Evolutionary conservation across 2,888 invertebrate genomes (phyloP).

Genomic region (Endomychus coccineus): DNA sequence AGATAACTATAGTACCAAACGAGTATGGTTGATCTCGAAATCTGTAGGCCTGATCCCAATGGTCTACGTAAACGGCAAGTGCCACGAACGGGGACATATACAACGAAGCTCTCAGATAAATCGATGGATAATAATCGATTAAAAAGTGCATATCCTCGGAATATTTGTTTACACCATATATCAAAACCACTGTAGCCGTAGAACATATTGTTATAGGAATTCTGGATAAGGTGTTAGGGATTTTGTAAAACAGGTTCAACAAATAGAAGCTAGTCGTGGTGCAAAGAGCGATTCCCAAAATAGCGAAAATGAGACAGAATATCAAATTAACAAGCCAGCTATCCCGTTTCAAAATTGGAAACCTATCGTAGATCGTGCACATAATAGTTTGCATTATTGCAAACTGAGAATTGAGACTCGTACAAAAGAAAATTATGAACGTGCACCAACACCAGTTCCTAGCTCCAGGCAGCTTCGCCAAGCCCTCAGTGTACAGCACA

Average conservation of each 20-base stretch:
- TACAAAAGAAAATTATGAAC: constrained; percentile 13
- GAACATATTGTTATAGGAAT: constrained; percentile 13
- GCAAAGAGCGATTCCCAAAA: constrained; percentile 12
- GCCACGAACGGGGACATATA: constrained; percentile 9
- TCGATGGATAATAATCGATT: constrained; percentile 15
- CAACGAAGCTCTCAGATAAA: constrained; percentile 5
- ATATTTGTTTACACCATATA: constrained; percentile 15
- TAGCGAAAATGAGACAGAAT: constrained; percentile 11
- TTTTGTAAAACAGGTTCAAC: constrained; percentile 12
- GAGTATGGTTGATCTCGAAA: not conserved
- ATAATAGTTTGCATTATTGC: constrained; percentile 13
- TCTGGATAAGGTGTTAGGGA: constrained; percentile 10
- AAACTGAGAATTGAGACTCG: constrained; percentile 14
- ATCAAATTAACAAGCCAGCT: constrained; percentile 9
- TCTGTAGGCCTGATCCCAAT: constrained; percentile 1
- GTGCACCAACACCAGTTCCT: constrained; percentile 10
- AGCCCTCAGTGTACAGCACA: constrained; percentile 12
- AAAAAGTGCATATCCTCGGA: constrained; percentile 17
- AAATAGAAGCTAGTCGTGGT: constrained; percentile 9
- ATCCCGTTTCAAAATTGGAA: constrained; percentile 7
- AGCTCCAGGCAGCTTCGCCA: constrained; percentile 10
- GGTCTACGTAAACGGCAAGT: constrained; percentile 5
- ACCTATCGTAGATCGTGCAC: constrained; percentile 14
- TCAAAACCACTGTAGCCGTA: constrained; percentile 11
- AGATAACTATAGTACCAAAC: not conserved